Evolutionary conservation across 1,140 invertebrate genomes (phyloP), one percentile per base, ranked within the genome.

Genomic region (Brachionus manjavacas): DNA sequence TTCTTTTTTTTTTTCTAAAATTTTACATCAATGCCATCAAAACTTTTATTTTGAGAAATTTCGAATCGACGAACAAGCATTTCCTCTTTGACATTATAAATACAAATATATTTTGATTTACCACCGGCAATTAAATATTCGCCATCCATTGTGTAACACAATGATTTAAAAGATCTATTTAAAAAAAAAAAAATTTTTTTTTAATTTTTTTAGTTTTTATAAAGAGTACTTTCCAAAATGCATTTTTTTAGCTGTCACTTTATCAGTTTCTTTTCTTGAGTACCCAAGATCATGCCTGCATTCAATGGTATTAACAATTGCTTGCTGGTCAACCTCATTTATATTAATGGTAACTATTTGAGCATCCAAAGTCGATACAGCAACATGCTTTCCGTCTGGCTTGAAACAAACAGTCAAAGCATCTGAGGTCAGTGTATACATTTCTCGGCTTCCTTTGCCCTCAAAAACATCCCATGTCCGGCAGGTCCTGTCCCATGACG

Each of bases 81-180:
- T 76, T 89, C 86, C 49, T 89, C 94, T 28, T 90, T 76, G 14
- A 91, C 88, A 88, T 94, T 94, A 89, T 98, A 99, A 85, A 99
- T 93, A 87, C 97, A 99, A 70, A 99, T 93, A 89, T 95, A 93
- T 88, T 97, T 96, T 0, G 95, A 96, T 85, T 94, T 93, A 2
- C 97, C 97, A 11, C 92, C 97, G 64, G 95, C 96, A 60, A 99
- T 88, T 20, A 99, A 90, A 86, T 92, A 95, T 79, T 92, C 91
- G 0, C 96, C 96, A 91, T 99, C 96, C 4, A 95, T 94, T 3
- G 95, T 94, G 88, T 97, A 99, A 87, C 94, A 95, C 52, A 98
- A 90, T 1, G 93, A 93, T 4, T 92, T 94, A 88, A 98, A 98
- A 4, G 94, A 93, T 88, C 95, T 97, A 88, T n/a, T 81, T 16